Evolutionary conservation across 2,113 vertebrate species (phyloP).

Genomic region (Pedionomus torquatus): DNA sequence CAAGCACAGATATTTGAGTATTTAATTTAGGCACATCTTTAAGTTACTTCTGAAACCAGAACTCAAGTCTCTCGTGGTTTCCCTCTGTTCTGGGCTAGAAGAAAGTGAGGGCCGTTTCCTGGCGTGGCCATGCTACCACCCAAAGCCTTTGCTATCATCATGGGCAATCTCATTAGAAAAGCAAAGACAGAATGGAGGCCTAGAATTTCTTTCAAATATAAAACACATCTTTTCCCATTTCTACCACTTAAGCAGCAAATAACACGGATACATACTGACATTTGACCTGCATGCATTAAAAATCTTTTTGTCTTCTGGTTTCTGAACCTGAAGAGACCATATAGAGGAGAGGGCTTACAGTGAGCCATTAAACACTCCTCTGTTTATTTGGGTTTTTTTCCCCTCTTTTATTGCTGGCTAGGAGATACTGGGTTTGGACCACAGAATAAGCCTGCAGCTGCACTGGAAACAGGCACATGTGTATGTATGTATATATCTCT

Average conservation of each 20-base stretch:
- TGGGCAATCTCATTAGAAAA: neutral
- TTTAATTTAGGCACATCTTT: neutral
- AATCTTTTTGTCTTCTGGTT: neutral
- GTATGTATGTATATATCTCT: accelerated
- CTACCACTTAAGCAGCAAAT: neutral
- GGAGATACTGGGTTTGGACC: neutral
- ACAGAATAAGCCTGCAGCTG: neutral
- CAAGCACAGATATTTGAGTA: neutral
- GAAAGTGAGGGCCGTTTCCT: neutral
- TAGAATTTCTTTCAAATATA: neutral
- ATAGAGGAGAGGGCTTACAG: accelerated
- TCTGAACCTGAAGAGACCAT: neutral
- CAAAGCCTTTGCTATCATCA: neutral
- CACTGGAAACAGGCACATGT: neutral
- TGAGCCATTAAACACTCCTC: neutral
- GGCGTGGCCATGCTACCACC: neutral
- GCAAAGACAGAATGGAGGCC: neutral
- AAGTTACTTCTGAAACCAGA: neutral
- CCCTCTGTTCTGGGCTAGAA: neutral
- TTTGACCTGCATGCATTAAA: neutral
- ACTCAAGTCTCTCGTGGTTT: neutral
- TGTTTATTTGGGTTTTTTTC: neutral
- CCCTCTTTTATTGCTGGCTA: neutral
- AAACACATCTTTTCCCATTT: neutral
- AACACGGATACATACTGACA: neutral